Evolutionary conservation across 2,797 vertebrate species (phyloP).

Genomic region (Cryptoblepharus egeriae): DNA sequence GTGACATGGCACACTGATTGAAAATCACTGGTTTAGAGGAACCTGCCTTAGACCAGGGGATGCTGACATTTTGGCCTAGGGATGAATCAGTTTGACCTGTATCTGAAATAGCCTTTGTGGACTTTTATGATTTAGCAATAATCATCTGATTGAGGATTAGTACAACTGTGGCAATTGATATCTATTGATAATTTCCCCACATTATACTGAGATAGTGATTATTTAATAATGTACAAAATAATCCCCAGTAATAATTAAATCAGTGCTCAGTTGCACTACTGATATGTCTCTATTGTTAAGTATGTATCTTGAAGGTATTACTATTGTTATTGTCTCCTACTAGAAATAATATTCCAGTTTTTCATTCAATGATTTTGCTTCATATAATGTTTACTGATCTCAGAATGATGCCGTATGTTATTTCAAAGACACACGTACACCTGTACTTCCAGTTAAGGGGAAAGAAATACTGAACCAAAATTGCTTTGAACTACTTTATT

Average conservation of each 20-base stretch:
- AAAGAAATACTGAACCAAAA: background rate
- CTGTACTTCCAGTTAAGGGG: no score
- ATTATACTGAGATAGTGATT: background rate
- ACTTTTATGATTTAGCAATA: background rate
- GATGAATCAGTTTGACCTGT: background rate
- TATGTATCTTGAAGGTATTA: background rate
- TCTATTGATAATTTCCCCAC: background rate
- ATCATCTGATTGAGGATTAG: no score
- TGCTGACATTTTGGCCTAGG: background rate
- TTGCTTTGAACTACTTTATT: constrained; percentile 3
- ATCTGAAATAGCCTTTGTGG: background rate
- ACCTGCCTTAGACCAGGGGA: background rate
- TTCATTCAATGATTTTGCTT: background rate
- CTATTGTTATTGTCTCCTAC: background rate
- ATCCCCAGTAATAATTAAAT: no score
- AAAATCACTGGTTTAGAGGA: no score
- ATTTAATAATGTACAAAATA: no score
- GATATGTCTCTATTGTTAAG: background rate
- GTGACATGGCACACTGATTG: no score
- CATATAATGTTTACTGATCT: constrained; percentile 6
- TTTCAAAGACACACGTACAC: background rate
- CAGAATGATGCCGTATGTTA: background rate
- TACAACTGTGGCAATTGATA: no score
- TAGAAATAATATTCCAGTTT: background rate
- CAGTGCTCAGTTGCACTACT: background rate